Percentiles rank a stretch among this genome's conserved stretches.
Conservation (phyloP, 2,797 vertebrate genomes). For the Acridotheres tristis region DNA sequence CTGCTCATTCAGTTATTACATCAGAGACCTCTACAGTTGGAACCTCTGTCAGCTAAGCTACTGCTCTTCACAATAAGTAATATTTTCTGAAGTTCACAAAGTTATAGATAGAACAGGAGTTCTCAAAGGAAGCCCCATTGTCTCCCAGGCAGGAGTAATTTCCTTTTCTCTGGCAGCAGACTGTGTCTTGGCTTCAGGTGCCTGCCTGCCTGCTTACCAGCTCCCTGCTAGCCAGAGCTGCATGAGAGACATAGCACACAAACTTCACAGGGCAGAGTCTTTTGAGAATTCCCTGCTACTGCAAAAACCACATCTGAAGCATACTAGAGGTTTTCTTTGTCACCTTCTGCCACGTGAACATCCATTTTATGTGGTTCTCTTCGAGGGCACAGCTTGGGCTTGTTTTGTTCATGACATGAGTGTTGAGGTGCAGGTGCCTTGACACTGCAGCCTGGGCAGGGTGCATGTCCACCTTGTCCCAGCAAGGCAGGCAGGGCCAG, state of each 20-base stretch:
- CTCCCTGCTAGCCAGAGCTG: background rate
- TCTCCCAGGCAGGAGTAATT: background rate
- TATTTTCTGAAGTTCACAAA: background rate
- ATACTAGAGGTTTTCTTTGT: background rate
- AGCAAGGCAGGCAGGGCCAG: background rate
- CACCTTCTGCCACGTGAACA: accelerated
- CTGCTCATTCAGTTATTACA: background rate
- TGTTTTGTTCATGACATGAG: background rate
- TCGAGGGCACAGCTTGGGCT: background rate
- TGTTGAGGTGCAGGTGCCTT: background rate
- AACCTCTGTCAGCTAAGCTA: background rate
- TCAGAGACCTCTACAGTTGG: background rate
- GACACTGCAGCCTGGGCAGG: accelerated
- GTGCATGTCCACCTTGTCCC: background rate
- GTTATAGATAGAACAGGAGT: background rate
- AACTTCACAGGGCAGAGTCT: background rate
- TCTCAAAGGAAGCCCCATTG: background rate
- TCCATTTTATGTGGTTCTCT: background rate
- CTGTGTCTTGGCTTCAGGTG: background rate
- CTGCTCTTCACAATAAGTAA: background rate
- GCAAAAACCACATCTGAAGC: background rate
- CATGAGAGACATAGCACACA: background rate
- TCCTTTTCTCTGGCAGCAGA: background rate
- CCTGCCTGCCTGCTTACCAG: background rate
- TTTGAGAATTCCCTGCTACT: background rate